Conservation (phyloP, 2,113 vertebrate species). For the Sebastes fasciatus region DNA sequence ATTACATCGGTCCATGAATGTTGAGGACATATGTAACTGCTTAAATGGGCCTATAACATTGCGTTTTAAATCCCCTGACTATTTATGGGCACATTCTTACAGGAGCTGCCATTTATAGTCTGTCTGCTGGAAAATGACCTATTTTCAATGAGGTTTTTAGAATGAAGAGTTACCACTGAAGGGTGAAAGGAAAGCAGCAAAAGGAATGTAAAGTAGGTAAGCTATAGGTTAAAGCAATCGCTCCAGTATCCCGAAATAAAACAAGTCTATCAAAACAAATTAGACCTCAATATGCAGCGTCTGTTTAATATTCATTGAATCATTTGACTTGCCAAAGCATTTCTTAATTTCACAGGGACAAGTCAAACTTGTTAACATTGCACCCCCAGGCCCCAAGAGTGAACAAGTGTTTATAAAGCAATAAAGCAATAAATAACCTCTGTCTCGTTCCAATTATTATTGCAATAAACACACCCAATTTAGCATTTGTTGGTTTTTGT, state of each 20-base stretch:
- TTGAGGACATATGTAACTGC: slow-evolving; percentile 45
- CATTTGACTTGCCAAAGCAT: slow-evolving; percentile 56
- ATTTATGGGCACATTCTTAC: slow-evolving; percentile 56
- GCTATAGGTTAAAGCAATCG: slow-evolving; percentile 49
- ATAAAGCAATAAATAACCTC: slow-evolving; percentile 68
- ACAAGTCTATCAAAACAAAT: slow-evolving; percentile 65
- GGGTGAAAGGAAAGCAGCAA: slow-evolving; percentile 45
- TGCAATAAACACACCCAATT: slow-evolving; percentile 26
- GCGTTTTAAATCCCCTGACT: slow-evolving; percentile 57
- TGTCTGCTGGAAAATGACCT: slow-evolving; percentile 53
- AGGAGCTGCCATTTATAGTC: slow-evolving; percentile 64
- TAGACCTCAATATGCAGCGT: slow-evolving; percentile 27
- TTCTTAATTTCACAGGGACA: slow-evolving; percentile 70
- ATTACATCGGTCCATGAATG: slow-evolving; percentile 31
- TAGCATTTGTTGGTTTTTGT: slow-evolving; percentile 7
- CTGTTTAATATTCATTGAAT: slow-evolving; percentile 68
- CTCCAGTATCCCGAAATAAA: slow-evolving; percentile 51
- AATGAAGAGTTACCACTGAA: slow-evolving; percentile 49
- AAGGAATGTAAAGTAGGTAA: slow-evolving; percentile 52
- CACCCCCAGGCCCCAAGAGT: slow-evolving; percentile 37
- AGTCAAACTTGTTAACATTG: slow-evolving; percentile 72
- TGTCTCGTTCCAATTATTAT: slow-evolving; percentile 41
- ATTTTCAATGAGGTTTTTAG: slow-evolving; percentile 63
- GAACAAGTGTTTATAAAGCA: slow-evolving; percentile 53
- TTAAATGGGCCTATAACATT: slow-evolving; percentile 59